Percentiles rank a stretch among this genome's conserved stretches.
Evolutionary conservation across 2,888 invertebrate species (phyloP).

Genomic region (Phorcus lineatus): DNA sequence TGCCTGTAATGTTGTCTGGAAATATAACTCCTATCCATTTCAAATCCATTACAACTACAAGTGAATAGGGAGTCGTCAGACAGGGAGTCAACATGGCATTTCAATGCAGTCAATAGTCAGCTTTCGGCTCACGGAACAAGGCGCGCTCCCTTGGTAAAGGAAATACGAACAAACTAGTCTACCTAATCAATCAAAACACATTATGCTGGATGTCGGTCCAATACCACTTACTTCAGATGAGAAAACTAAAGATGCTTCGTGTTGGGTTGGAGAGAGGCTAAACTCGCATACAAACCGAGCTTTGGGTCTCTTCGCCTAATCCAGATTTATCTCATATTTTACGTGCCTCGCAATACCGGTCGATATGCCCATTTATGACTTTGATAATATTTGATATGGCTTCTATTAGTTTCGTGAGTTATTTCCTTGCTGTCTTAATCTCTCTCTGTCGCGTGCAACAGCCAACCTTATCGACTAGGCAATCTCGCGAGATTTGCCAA

Average conservation of each 20-base stretch:
- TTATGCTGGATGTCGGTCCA: background rate
- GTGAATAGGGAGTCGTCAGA: background rate
- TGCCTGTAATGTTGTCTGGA: conserved; percentile 1
- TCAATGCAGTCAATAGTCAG: background rate
- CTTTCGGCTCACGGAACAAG: background rate
- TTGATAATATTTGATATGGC: conserved; percentile 23
- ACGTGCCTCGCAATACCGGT: background rate
- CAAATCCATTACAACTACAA: conserved; percentile 1
- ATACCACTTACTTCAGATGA: conserved; percentile 5
- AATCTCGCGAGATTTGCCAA: conserved; percentile 24
- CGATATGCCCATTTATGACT: conserved; percentile 20
- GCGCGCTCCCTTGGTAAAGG: background rate
- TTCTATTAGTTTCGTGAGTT: conserved; percentile 24
- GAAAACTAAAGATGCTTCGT: conserved; percentile 9
- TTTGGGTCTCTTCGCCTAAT: background rate
- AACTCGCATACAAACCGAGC: background rate
- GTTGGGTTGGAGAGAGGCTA: background rate
- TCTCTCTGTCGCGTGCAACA: conserved; percentile 22
- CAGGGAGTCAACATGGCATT: background rate
- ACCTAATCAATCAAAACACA: conserved; percentile 19
- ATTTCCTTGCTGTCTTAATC: conserved; percentile 13
- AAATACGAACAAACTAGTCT: conserved; percentile 11
- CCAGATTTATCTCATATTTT: conserved; percentile 9
- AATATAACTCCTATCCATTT: conserved; percentile 9
- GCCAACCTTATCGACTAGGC: conserved; percentile 9